Percentiles rank a stretch among this genome's conserved stretches.
phyloP scores from a whole-genome alignment of 2,888 invertebrate species.

The Hoplodrina ambigua region DNA sequence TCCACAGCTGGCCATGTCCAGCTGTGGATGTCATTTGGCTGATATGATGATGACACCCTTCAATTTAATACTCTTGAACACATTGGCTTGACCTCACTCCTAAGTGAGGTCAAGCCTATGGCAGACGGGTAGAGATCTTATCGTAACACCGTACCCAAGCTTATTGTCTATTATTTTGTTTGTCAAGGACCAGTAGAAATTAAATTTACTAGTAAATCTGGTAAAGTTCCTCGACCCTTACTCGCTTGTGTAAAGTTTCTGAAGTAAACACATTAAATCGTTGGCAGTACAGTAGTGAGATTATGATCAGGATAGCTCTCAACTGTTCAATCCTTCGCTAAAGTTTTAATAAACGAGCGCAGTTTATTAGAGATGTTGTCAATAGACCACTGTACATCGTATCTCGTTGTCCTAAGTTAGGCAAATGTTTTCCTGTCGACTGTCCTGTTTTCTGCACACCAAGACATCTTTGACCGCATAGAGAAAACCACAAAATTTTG shows the following conservation, averaged over 20 bases:
- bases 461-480: neutral
- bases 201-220: neutral
- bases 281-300: neutral
- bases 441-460: neutral
- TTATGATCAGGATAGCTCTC: conserved; percentile 27
- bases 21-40: no score
- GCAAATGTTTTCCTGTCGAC: neutral
- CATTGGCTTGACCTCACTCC: no score
- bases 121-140: no score
- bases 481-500: no score
- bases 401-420: neutral
- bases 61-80: no score
- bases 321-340: conserved; percentile 14
- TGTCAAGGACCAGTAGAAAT: neutral
- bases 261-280: conserved; percentile 17
- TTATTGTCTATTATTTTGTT: neutral
- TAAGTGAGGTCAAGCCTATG: no score
- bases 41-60: no score
- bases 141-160: no score
- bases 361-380: conserved; percentile 13
- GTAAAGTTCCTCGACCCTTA: neutral
- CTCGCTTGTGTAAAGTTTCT: neutral
- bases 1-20: no score
- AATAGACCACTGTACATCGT: neutral
- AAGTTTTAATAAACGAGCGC: conserved; percentile 3